Base-by-base conservation (phyloP, 2,888 invertebrate genomes). In the Trachelus stipa region DNA sequence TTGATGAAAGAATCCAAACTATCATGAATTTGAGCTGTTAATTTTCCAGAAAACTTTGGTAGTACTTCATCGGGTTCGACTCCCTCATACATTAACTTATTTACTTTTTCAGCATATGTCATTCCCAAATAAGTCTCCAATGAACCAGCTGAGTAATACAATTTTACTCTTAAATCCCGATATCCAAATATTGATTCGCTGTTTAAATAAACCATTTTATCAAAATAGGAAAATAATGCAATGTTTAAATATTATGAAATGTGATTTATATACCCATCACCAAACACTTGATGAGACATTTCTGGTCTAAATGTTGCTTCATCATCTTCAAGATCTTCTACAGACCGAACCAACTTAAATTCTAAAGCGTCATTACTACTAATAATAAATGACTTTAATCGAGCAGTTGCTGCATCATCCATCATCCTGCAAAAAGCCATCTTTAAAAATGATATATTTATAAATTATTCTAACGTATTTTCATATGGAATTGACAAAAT, bases 121-220 rank as follows among this genome's bases (percentile, higher is more conserved):
- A 97, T 93, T 76, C 95, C 95, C 76, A 98, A 92, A 88, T 96
- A 98, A 77, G 97, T 96, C 86, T 95, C 95, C 79, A 98, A 93
- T 81, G 95, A 95, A 33, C 95, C 96, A 77, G 98, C 97, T 80
- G 95, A 95, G 90, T 97, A 98, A 88, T 95, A 96, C 4, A 98
- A 92, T 81, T 95, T 93, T 4, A 98, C 94, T 79, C 93, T 93
- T 68, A 99, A 92, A 87, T 97, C 96, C 88, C 96, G 95, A 90
- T 98, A 99, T 4, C 99, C 99, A 93, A 98, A 98, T 90, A 99
- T 98, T 81, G 95, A 96, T 92, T 99, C 99, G 87, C 94, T 94
- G 88, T 40, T 92, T 35, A 91, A 81, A 81, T 74, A 81, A 80
- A 83, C 81, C 81, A 33, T 75, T 33, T 34, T 37, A 34, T 23